Conservation (phyloP, 2,888 invertebrate species). For the Hypomecis atomaria region DNA sequence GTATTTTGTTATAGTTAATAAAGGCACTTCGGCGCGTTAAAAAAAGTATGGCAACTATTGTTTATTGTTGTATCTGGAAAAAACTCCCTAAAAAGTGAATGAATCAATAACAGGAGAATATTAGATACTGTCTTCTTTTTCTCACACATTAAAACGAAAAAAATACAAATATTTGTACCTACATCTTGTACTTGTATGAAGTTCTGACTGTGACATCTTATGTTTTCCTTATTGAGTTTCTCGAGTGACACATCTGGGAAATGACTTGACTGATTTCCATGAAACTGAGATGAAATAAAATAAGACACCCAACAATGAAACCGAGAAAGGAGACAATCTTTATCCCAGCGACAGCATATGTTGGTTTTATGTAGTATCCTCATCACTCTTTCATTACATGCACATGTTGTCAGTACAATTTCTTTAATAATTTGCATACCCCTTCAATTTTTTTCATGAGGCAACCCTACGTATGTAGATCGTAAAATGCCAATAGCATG, state of each 20-base stretch:
- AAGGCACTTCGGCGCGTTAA: too few species aligned
- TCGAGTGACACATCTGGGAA: slow-evolving; percentile 11
- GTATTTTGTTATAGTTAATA: too few species aligned
- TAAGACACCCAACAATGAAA: slow-evolving; percentile 9
- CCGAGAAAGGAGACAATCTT: background rate
- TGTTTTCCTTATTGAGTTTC: slow-evolving; percentile 6
- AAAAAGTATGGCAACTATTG: too few species aligned
- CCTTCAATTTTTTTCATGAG: slow-evolving; percentile 65
- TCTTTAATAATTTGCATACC: slow-evolving; percentile 65
- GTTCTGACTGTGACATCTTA: background rate
- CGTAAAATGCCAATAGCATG: slow-evolving; percentile 55
- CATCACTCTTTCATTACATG: slow-evolving; percentile 14
- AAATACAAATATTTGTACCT: too few species aligned
- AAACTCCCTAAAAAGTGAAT: too few species aligned
- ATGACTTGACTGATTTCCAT: slow-evolving; percentile 7
- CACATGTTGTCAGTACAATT: slow-evolving; percentile 48
- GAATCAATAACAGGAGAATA: too few species aligned
- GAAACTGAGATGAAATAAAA: slow-evolving; percentile 14
- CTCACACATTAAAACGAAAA: too few species aligned
- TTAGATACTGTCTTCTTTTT: too few species aligned
- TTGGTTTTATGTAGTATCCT: slow-evolving; percentile 9
- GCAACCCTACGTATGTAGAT: slow-evolving; percentile 59
- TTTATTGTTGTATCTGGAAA: too few species aligned
- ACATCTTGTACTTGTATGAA: background rate
- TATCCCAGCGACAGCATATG: background rate